A percentile compares a stretch with the other conserved stretches of the same genome.
These are phyloP conservation scores for Notoglanidium macrostoma DNA, from an alignment of 2,797 vertebrate species.

Conservation along the genomic window DNA sequence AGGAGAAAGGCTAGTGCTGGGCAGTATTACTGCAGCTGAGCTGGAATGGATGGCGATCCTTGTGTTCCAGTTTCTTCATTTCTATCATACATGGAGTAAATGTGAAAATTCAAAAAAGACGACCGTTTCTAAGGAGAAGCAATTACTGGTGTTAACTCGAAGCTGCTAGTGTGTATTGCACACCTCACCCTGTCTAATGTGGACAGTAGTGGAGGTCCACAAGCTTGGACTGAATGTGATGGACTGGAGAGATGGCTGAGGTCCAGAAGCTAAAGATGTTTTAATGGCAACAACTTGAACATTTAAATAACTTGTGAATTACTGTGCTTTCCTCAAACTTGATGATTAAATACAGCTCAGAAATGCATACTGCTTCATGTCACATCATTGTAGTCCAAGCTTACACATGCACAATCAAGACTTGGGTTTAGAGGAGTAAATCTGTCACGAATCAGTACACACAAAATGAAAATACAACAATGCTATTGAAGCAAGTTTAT, in stretches of 20 bases:
- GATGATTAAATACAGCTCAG: constrained; percentile 6
- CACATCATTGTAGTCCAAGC: neutral
- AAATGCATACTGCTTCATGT: constrained; percentile 12
- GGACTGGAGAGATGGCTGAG: neutral
- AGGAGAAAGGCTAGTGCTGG: constrained; percentile 57
- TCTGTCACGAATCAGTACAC: neutral
- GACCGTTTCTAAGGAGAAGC: neutral
- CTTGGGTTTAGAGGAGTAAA: neutral
- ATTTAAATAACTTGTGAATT: neutral
- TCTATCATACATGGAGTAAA: neutral
- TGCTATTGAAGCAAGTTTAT: constrained; percentile 76
- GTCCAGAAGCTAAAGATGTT: neutral
- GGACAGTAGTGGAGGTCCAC: neutral
- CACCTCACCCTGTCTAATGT: neutral
- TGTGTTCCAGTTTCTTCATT: neutral
- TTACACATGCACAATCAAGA: neutral
- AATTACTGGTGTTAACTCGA: neutral
- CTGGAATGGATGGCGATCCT: constrained; percentile 24
- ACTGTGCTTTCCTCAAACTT: neutral
- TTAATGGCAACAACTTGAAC: neutral
- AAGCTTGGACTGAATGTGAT: neutral
- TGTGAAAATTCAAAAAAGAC: neutral
- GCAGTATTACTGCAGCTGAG: constrained; percentile 45
- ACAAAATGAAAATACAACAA: constrained; percentile 35
- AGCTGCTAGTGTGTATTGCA: constrained; percentile 21